Conservation (phyloP, 2,113 vertebrate species). For the Antigone vipio region DNA sequence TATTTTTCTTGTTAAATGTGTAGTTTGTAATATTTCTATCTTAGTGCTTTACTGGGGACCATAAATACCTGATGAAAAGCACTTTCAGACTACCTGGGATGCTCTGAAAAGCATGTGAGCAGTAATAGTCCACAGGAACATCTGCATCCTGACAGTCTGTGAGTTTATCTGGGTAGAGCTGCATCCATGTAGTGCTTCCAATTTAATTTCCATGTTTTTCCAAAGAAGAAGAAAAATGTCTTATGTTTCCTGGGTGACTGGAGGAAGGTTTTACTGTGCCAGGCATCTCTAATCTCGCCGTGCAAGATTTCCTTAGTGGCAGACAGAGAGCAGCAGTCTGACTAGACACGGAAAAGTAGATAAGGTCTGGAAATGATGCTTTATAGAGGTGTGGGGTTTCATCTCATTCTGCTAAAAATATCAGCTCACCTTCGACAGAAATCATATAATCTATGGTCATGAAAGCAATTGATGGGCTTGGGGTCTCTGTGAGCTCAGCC, state of each 20-base stretch:
- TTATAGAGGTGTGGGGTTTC: background rate
- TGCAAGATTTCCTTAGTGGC: background rate
- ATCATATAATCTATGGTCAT: background rate
- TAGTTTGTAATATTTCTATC: slow-evolving; percentile 2
- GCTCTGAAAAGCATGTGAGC: background rate
- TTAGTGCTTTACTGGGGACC: background rate
- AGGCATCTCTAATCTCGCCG: slow-evolving; percentile 18
- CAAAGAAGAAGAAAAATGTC: background rate
- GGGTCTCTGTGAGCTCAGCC: background rate
- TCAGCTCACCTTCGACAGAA: background rate
- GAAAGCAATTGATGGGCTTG: background rate
- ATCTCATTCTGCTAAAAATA: background rate
- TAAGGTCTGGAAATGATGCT: background rate
- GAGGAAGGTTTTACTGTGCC: slow-evolving; percentile 8
- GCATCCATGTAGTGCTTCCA: background rate
- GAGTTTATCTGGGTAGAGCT: slow-evolving; percentile 24
- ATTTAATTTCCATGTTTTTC: slow-evolving; percentile 47
- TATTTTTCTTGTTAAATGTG: background rate
- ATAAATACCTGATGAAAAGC: slow-evolving; percentile 19
- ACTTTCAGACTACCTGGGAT: slow-evolving; percentile 3
- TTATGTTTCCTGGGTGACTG: slow-evolving; percentile 42
- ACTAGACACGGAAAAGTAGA: background rate
- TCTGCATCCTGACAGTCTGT: slow-evolving; percentile 36
- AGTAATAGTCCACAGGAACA: background rate
- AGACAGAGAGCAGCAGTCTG: slow-evolving; percentile 11